Conservation (phyloP, 1,140 invertebrate genomes). For the Stratiolaelaps scimitus region DNA sequence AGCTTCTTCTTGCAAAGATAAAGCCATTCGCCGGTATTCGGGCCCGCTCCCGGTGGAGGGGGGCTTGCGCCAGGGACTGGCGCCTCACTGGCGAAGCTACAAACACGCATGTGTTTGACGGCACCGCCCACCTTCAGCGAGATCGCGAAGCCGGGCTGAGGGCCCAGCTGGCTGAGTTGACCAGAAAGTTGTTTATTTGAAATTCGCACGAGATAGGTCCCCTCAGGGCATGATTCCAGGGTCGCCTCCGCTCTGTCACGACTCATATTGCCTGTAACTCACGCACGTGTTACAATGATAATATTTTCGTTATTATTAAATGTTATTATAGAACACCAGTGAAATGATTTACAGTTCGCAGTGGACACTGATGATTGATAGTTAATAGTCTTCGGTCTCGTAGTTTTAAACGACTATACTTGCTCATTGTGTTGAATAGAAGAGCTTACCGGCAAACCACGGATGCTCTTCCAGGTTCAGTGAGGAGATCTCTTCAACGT, state of each 20-base stretch:
- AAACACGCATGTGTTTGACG: conserved; percentile 85
- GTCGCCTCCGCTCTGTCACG: conserved; percentile 62
- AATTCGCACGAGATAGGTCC: conserved; percentile 74
- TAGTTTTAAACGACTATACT: too few relatives aligned
- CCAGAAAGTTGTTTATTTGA: conserved; percentile 46
- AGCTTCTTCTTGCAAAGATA: conserved; percentile 24
- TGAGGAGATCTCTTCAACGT: conserved; percentile 34
- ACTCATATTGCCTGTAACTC: conserved; percentile 37
- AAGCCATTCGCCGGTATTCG: not conserved
- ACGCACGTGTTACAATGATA: conserved; percentile 16
- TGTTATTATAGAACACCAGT: not conserved
- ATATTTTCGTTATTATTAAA: not conserved
- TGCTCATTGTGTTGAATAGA: not conserved
- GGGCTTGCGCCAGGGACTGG: not conserved
- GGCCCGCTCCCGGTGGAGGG: too few relatives aligned
- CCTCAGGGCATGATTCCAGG: conserved; percentile 62
- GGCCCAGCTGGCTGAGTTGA: conserved; percentile 40
- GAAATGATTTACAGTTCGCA: not conserved
- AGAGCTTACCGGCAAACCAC: conserved; percentile 36
- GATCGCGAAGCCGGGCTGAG: conserved; percentile 56
- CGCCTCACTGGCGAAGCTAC: conserved; percentile 35
- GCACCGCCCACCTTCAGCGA: conserved; percentile 55
- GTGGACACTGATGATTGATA: too few relatives aligned
- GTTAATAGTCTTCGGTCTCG: too few relatives aligned
- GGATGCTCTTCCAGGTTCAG: conserved; percentile 39